Percentiles rank a stretch among this genome's conserved stretches.
Evolutionary conservation across 2,113 vertebrate genomes (phyloP).

Genomic region (Oreochromis tanganicae): DNA sequence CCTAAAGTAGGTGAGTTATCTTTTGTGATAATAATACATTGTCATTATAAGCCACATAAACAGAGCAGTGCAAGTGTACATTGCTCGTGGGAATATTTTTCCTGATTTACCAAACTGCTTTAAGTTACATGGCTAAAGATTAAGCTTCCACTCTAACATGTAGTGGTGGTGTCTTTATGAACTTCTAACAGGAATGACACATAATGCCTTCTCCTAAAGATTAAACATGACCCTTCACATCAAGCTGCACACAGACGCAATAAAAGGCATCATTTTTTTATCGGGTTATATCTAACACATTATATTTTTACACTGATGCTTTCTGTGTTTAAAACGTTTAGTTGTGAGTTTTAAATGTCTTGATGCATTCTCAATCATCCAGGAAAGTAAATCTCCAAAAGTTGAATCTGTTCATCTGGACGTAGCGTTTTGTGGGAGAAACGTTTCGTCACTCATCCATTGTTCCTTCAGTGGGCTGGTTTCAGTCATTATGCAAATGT

Average conservation of each 20-base stretch:
- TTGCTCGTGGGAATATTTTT: neutral
- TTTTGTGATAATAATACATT: neutral
- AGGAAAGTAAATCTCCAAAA: too few relatives aligned
- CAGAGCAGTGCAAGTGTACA: neutral
- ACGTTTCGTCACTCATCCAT: too few relatives aligned
- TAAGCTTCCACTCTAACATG: neutral
- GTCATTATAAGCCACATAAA: neutral
- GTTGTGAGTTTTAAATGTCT: neutral
- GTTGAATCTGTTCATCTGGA: too few relatives aligned
- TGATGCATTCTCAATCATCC: too few relatives aligned
- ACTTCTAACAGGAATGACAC: neutral
- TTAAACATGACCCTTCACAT: neutral
- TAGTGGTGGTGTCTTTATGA: neutral
- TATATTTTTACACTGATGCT: neutral
- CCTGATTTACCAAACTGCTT: neutral
- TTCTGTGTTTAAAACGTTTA: neutral
- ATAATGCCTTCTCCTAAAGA: neutral
- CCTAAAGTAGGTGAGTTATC: neutral
- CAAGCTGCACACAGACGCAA: neutral
- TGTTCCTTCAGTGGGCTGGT: too few relatives aligned
- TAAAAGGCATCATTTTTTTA: neutral
- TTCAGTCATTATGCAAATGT: too few relatives aligned
- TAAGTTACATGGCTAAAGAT: neutral
- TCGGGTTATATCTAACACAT: neutral
- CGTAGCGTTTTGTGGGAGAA: too few relatives aligned